These are phyloP conservation scores for Neoscelio sp. DNA, from an alignment of 2,888 invertebrate genomes.

Conservation along the genomic window DNA sequence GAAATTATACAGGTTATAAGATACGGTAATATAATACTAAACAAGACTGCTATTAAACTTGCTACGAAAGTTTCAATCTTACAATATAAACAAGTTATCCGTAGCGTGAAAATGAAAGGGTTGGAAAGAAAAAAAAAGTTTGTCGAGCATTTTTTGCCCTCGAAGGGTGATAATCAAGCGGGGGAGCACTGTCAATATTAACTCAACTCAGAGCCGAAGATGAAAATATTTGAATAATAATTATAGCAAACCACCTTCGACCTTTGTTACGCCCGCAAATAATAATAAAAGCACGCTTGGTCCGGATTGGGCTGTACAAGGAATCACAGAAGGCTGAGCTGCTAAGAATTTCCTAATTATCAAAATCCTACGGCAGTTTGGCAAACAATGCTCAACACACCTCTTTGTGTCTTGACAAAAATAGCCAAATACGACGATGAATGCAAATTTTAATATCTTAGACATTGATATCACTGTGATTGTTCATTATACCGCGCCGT, in stretches of 20 bases:
- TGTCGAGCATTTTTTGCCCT: too few relatives aligned
- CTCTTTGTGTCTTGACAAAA: constrained; percentile 68
- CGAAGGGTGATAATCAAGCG: constrained; percentile 62
- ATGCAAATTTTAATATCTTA: constrained; percentile 4
- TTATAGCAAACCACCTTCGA: constrained; percentile 71
- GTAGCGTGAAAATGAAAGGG: constrained; percentile 12
- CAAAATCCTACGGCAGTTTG: constrained; percentile 74
- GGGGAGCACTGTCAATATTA: constrained; percentile 79
- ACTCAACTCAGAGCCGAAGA: constrained; percentile 74
- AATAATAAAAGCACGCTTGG: constrained; percentile 48
- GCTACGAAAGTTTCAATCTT: too few relatives aligned
- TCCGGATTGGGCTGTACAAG: constrained; percentile 28
- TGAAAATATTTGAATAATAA: constrained; percentile 82
- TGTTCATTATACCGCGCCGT: too few relatives aligned
- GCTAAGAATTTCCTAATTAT: constrained; percentile 81
- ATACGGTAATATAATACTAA: too few relatives aligned
- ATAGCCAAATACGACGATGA: constrained; percentile 54
- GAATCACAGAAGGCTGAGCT: constrained; percentile 65
- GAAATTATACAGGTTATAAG: too few relatives aligned
- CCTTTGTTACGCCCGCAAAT: constrained; percentile 72
- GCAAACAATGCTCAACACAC: constrained; percentile 75
- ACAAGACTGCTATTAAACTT: too few relatives aligned
- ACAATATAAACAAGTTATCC: background rate
- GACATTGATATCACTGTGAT: too few relatives aligned
- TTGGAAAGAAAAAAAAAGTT: constrained; percentile 11